These are phyloP conservation scores for Troides helena DNA, from an alignment of 2,888 invertebrate genomes.

Conservation along the genomic window DNA sequence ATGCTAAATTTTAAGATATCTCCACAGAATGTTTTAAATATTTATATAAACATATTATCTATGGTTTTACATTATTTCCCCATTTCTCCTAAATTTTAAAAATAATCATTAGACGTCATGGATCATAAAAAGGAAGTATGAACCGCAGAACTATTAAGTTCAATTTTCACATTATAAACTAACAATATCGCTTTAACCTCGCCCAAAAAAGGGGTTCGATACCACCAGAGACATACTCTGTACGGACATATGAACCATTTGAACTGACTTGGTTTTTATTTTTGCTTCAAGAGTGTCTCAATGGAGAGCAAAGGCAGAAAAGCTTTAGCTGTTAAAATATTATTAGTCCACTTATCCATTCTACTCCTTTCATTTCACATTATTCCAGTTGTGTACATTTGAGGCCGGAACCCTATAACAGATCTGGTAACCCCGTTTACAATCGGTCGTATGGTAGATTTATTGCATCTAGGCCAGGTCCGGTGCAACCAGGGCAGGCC, in stretches of 20 bases:
- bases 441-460: constrained; percentile 35
- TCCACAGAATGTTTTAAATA: no score
- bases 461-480: constrained; percentile 40
- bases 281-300: not conserved
- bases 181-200: no score
- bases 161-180: no score
- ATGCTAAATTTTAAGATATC: not conserved
- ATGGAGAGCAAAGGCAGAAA: not conserved
- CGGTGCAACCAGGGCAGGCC: constrained; percentile 37
- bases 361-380: not conserved
- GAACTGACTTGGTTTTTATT: not conserved
- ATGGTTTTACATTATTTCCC: no score
- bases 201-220: no score
- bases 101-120: no score
- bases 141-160: no score
- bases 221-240: no score
- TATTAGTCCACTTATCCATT: not conserved
- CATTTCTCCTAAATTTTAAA: no score
- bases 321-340: not conserved
- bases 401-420: constrained; percentile 7
- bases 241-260: no score
- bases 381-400: not conserved
- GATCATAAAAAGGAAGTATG: no score
- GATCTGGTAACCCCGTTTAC: constrained; percentile 25
- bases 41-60: no score